These are phyloP conservation scores for Ectemnius continuus DNA, from an alignment of 2,888 invertebrate genomes.

Conservation along the genomic window DNA sequence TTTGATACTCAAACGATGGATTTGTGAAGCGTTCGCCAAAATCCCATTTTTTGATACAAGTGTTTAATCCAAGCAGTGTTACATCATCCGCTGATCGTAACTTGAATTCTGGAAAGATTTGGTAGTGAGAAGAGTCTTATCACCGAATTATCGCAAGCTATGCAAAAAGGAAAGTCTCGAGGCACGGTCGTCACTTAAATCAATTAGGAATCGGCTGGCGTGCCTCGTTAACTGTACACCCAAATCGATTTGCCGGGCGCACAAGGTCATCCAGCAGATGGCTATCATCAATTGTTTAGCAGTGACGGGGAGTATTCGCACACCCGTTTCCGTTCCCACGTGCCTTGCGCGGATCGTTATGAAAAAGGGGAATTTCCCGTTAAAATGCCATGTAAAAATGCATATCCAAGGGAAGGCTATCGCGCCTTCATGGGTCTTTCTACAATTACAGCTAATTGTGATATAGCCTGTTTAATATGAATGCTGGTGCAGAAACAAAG, in stretches of 20 bases:
- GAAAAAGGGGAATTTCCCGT: slow-evolving; percentile 30
- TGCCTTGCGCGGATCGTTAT: slow-evolving; percentile 35
- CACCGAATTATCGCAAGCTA: neutral
- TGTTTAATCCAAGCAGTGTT: neutral
- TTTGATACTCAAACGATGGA: too few species aligned
- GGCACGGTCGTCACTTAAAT: neutral
- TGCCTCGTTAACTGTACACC: slow-evolving; percentile 19
- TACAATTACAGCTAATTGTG: neutral
- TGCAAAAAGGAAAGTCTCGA: neutral
- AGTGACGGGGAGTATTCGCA: slow-evolving; percentile 49
- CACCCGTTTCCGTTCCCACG: slow-evolving; percentile 67
- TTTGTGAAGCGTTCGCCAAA: too few species aligned
- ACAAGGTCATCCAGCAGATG: slow-evolving; percentile 23
- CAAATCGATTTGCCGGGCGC: slow-evolving; percentile 20
- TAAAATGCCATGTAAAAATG: slow-evolving; percentile 27
- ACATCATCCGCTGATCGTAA: neutral
- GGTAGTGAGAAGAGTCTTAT: too few species aligned
- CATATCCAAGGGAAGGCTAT: slow-evolving; percentile 11
- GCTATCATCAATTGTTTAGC: slow-evolving; percentile 43
- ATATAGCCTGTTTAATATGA: neutral
- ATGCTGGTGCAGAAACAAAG: too few species aligned
- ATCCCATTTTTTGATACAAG: too few species aligned
- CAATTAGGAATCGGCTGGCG: neutral
- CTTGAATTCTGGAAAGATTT: too few species aligned
- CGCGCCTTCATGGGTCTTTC: neutral